Base-by-base conservation (phyloP, 2,888 invertebrate species). In the Synergus umbraculus region DNA sequence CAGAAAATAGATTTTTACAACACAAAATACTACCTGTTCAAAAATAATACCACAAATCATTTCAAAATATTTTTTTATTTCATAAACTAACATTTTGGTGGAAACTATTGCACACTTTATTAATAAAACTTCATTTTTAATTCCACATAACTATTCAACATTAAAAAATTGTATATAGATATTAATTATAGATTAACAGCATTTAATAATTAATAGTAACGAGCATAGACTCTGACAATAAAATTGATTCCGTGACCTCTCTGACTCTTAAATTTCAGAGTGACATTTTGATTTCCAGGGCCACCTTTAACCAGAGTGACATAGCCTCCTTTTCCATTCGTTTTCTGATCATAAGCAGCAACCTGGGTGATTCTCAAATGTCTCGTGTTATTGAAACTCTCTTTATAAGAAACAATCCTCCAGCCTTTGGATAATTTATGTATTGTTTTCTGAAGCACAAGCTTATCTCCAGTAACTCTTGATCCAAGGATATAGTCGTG, bases 291-390 rank as follows among this genome's bases (percentile, higher is more conserved):
- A 22, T 84, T 82, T 2, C 89, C 88, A 0, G 92, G 89, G 2
- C 93, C 93, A 12, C 93, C 93, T 0, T 76, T 78, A 0, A 83
- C 41, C 0, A 93, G 82, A 4, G 86, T 90, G 1, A 91, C 92
- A 80, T 86, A 89, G 18, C 93, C 94, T 8, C 93, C 93, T 0
- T 92, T 91, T 1, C 93, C 93, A 60, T 93, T 91, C 37, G 87
- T 87, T 46, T 91, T 89, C 78, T 92, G 92, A 84, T 94, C 94
- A 10, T 90, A 84, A 2, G 92, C 90, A 15, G 87, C 87, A n/a
- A 93, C 85, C 82, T 90, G 89, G 0, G 92, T 92, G 79, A 93
- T 93, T 29, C 78, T 87, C 9, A 84, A 81, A 80, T 80, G 85
- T 29, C 22, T 80, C 3, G 82, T 77, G 4, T 81, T 44, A 44